Conservation (phyloP, 2,113 vertebrate species). For the Plecturocebus donacophilus region DNA sequence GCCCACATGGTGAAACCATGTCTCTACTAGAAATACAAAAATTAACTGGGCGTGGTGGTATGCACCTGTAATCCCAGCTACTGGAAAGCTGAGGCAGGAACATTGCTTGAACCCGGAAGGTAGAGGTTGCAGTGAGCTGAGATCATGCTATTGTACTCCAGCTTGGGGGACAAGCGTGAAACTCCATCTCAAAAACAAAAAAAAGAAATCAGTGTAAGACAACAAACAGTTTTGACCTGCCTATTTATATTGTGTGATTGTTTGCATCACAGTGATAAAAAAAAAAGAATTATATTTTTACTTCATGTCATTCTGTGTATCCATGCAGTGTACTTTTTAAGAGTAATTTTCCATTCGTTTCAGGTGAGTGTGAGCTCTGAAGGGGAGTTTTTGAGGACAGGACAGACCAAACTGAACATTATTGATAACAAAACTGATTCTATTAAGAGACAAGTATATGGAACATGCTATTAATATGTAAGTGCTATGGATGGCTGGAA, state of each 20-base stretch:
- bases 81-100: too few species aligned
- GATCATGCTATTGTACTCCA: too few species aligned
- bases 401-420: not conserved
- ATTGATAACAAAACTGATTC: not conserved
- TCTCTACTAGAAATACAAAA: too few species aligned
- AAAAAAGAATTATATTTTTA: constrained; percentile 7
- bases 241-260: not conserved
- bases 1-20: too few species aligned
- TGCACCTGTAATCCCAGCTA: too few species aligned
- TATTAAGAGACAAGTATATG: not conserved
- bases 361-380: not conserved
- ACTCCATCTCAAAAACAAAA: not conserved
- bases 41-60: too few species aligned
- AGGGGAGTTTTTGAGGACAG: not conserved
- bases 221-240: not conserved
- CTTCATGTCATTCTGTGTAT: not conserved
- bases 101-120: too few species aligned
- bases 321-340: not conserved
- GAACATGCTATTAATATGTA: not conserved
- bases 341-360: constrained; percentile 34
- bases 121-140: too few species aligned
- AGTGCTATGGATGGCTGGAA: not conserved
- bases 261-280: constrained; percentile 39
- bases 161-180: too few species aligned
- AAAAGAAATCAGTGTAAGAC: not conserved